Evolutionary conservation across 2,888 invertebrate genomes (phyloP).

Genomic region (Pocota personata): DNA sequence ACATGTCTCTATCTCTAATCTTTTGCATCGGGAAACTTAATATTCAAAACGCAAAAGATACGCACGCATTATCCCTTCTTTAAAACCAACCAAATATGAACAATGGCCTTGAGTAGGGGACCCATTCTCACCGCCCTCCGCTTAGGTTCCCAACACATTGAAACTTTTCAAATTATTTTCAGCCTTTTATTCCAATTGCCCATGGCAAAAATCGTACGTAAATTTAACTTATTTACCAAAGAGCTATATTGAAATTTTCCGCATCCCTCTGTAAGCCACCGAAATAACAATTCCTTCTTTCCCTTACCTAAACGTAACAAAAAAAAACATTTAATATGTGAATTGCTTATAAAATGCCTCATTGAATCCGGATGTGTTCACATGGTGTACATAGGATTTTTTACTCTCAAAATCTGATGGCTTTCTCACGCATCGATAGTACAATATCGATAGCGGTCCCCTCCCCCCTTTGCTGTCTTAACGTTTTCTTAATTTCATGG

Average conservation of each 20-base stretch:
- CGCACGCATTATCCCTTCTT: neutral
- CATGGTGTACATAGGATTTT: neutral
- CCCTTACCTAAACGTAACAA: neutral
- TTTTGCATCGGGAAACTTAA: neutral
- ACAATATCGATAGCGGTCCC: neutral
- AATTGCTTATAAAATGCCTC: slow-evolving; percentile 44
- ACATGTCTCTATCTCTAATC: neutral
- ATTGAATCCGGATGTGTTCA: slow-evolving; percentile 9
- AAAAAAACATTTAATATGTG: slow-evolving; percentile 22
- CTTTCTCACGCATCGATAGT: neutral
- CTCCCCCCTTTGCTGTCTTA: neutral
- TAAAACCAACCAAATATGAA: neutral
- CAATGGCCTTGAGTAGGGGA: neutral
- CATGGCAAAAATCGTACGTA: slow-evolving; percentile 1
- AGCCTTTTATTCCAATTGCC: slow-evolving; percentile 6
- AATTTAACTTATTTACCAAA: slow-evolving; percentile 18
- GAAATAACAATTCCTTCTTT: neutral
- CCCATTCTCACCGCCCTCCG: neutral
- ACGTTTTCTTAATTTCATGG: slow-evolving; percentile 11
- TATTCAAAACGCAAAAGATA: neutral
- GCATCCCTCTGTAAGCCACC: neutral
- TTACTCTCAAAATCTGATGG: neutral
- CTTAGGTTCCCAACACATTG: neutral
- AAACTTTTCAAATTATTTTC: slow-evolving; percentile 27
- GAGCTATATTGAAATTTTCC: slow-evolving; percentile 7